Evolutionary conservation across 2,888 invertebrate genomes (phyloP).

Genomic region (Dynastes hyllus): DNA sequence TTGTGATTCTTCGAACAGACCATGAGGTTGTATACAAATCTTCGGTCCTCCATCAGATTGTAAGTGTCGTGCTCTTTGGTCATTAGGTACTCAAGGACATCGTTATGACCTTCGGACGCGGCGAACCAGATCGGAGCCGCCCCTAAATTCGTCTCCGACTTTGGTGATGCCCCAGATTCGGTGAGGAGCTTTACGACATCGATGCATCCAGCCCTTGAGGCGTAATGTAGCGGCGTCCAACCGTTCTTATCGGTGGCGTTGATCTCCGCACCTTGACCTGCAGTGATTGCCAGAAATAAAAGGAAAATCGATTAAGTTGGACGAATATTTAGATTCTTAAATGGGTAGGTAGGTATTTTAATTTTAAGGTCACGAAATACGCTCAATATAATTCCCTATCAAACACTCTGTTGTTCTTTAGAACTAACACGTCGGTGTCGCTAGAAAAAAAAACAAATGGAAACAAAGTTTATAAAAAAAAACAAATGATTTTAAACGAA

Average conservation of each 20-base stretch:
- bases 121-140: constrained; percentile 99
- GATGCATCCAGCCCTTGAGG: constrained; percentile 94
- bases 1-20: constrained; percentile 96
- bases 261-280: constrained; percentile 97
- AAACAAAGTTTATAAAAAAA: too few relatives aligned
- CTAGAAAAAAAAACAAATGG: too few relatives aligned
- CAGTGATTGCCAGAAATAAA: constrained; percentile 47
- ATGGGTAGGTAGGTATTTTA: neutral
- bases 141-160: constrained; percentile 95
- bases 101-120: constrained; percentile 96
- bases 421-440: neutral
- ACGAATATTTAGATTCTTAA: constrained; percentile 12
- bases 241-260: constrained; percentile 98
- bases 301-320: constrained; percentile 26
- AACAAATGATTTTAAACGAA: too few relatives aligned
- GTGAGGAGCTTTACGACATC: constrained; percentile 95
- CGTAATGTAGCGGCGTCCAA: constrained; percentile 96
- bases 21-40: constrained; percentile 99
- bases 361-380: constrained; percentile 4
- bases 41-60: constrained; percentile 96
- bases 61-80: constrained; percentile 99
- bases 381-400: neutral
- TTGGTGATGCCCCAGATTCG: constrained; percentile 97
- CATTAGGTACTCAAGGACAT: constrained; percentile 95
- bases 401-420: neutral